Percentiles rank a stretch among this genome's conserved stretches.
Evolutionary conservation across 1,140 invertebrate species (phyloP).

Genomic region (Lepidotrigona ventralis): DNA sequence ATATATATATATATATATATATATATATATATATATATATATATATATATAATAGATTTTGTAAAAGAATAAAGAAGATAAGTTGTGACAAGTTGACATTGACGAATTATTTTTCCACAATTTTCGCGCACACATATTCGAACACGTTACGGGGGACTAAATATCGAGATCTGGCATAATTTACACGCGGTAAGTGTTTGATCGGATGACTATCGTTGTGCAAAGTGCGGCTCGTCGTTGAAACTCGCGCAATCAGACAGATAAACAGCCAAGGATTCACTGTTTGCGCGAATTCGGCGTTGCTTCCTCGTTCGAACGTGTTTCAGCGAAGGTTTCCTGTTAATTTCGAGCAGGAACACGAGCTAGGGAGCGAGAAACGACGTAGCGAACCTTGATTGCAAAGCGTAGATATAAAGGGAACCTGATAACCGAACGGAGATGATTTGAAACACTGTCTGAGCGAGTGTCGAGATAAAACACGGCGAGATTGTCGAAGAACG

Average conservation of each 20-base stretch:
- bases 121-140: background rate
- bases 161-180: background rate
- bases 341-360: background rate
- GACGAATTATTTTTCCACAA: too few species aligned
- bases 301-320: background rate
- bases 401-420: background rate
- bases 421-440: background rate
- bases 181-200: background rate
- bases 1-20: too few species aligned
- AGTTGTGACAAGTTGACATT: too few species aligned
- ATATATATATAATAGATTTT: too few species aligned
- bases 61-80: too few species aligned
- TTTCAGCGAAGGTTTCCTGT: background rate
- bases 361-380: background rate
- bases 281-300: background rate
- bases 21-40: too few species aligned
- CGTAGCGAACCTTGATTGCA: background rate
- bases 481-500: background rate
- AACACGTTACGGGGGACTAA: background rate
- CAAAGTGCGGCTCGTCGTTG: background rate
- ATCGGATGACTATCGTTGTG: background rate
- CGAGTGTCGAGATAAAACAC: background rate
- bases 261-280: constrained; percentile 1
- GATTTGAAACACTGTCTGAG: background rate
- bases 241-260: background rate